A percentile compares a stretch with the other conserved stretches of the same genome.
These are phyloP conservation scores for Melanotaenia boesemani DNA, from an alignment of 2,797 vertebrate species.

Conservation along the genomic window DNA sequence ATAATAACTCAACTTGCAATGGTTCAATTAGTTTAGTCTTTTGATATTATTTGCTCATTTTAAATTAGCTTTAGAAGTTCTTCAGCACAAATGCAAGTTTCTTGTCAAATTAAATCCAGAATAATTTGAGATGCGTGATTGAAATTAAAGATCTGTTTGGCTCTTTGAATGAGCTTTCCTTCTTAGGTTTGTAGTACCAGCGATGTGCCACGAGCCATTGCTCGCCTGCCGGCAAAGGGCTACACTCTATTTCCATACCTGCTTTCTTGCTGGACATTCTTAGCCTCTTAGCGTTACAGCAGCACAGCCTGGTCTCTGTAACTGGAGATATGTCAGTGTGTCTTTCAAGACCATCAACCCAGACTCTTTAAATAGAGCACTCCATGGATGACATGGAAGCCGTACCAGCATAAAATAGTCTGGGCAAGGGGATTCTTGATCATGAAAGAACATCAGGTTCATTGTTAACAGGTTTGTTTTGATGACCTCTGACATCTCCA, in stretches of 20 bases:
- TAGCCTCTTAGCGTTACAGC: conserved; percentile 35
- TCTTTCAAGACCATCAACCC: conserved; percentile 66
- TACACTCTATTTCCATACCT: conserved; percentile 64
- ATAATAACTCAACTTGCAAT: background rate
- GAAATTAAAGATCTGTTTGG: conserved; percentile 5
- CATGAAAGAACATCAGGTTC: conserved; percentile 7
- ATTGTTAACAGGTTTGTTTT: conserved; percentile 18
- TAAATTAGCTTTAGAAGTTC: background rate
- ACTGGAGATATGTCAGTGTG: conserved; percentile 80
- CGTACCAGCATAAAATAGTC: conserved; percentile 53
- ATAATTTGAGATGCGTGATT: conserved; percentile 14
- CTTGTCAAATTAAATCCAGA: background rate
- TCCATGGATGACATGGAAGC: conserved; percentile 58
- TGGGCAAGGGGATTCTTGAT: conserved; percentile 26
- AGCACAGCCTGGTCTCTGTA: conserved; percentile 66
- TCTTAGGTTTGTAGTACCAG: conserved; percentile 10
- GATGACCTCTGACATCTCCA: conserved; percentile 29
- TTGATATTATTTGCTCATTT: background rate
- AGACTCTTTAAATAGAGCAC: conserved; percentile 76
- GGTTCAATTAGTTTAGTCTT: background rate
- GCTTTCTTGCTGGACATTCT: conserved; percentile 33
- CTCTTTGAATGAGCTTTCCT: conserved; percentile 16
- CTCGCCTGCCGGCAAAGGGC: conserved; percentile 46
- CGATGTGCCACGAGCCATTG: conserved; percentile 17
- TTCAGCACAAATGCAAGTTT: background rate